These are phyloP conservation scores for Sturmia bella DNA, from an alignment of 2,888 invertebrate species.

Conservation along the genomic window DNA sequence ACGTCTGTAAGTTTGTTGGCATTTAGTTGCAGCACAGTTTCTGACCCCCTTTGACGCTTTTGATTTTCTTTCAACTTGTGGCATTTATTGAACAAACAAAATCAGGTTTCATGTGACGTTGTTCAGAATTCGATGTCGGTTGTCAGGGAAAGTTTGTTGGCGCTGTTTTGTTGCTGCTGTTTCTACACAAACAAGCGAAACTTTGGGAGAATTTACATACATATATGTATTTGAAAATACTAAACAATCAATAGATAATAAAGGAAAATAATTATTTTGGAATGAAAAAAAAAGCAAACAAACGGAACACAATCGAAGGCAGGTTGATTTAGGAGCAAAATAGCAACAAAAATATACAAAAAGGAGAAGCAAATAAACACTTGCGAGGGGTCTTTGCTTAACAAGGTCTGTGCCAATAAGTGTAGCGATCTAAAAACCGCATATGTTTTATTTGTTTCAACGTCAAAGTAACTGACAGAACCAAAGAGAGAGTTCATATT, in stretches of 20 bases:
- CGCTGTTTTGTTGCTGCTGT: constrained; percentile 64
- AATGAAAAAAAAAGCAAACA: too few relatives aligned
- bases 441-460: too few relatives aligned
- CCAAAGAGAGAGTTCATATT: too few relatives aligned
- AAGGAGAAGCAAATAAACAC: too few relatives aligned
- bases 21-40: constrained; percentile 12
- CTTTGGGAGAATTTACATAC: constrained; percentile 7
- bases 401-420: too few relatives aligned
- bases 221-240: constrained; percentile 15
- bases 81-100: constrained; percentile 67
- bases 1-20: constrained; percentile 8
- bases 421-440: too few relatives aligned
- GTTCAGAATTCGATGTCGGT: constrained; percentile 45
- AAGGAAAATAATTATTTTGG: too few relatives aligned
- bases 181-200: constrained; percentile 38
- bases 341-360: too few relatives aligned
- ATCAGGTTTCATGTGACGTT: constrained; percentile 45
- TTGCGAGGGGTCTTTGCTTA: too few relatives aligned
- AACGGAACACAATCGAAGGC: too few relatives aligned
- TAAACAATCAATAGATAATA: background rate
- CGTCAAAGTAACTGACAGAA: too few relatives aligned
- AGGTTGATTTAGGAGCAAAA: too few relatives aligned
- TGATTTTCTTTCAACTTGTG: constrained; percentile 45
- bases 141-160: constrained; percentile 47
- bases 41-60: background rate